These are phyloP conservation scores for Brachionus asplanchnoidis DNA, from an alignment of 1,140 invertebrate genomes.

Conservation along the genomic window DNA sequence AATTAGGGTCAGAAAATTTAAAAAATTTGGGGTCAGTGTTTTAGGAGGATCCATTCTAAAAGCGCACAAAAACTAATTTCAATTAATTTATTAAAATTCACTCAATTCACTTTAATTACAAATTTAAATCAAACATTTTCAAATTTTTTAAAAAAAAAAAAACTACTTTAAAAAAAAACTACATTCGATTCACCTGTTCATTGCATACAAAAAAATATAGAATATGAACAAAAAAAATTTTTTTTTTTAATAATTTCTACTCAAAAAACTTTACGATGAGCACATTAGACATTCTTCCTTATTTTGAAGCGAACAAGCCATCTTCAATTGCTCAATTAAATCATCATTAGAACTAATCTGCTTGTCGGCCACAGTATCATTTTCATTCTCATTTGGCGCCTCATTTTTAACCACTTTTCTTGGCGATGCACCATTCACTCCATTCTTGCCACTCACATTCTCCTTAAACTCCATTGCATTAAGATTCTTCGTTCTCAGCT, in stretches of 20 bases:
- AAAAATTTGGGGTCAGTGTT: too few relatives aligned
- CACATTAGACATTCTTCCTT: conserved; percentile 79
- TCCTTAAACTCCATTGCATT: conserved; percentile 39
- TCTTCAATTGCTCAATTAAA: conserved; percentile 63
- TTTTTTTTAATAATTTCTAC: background rate
- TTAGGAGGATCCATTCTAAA: too few relatives aligned
- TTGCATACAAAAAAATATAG: background rate
- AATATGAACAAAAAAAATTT: background rate
- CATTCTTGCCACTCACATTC: conserved; percentile 43
- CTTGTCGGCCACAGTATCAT: background rate
- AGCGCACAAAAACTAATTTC: background rate
- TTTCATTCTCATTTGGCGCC: background rate
- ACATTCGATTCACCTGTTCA: background rate
- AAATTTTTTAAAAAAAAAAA: background rate
- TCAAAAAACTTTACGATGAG: conserved; percentile 44
- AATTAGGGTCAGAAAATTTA: too few relatives aligned
- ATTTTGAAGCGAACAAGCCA: conserved; percentile 81
- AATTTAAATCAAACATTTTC: background rate
- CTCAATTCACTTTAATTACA: background rate
- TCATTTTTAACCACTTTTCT: conserved; percentile 20
- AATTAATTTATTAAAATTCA: background rate
- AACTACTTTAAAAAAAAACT: background rate
- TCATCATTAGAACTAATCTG: conserved; percentile 21
- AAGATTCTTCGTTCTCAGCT: background rate
- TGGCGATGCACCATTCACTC: conserved; percentile 12